Evolutionary conservation across 2,888 invertebrate genomes (phyloP), one percentile per base, ranked within the genome.

Genomic region (Orchestes rusci): DNA sequence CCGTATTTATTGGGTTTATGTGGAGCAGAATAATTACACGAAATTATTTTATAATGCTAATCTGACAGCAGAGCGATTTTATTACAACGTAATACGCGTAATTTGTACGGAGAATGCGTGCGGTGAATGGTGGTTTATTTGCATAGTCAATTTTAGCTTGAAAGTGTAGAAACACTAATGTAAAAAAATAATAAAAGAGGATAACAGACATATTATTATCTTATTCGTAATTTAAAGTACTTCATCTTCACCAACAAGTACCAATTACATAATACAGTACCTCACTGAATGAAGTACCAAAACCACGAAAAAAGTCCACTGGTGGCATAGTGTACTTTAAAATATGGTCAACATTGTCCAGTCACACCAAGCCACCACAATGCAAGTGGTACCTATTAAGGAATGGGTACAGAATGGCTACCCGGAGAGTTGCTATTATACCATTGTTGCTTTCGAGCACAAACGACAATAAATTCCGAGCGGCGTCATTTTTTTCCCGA

Each of bases 391-490:
- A 41, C 48, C 48, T 44, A 48, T 48, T 48, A 48, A 48, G 48
- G 48, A 36, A 42, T 41, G 41, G 28, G 31, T 31, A 36, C 40
- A 45, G 47, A 48, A 43, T 40, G 48, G 44, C 44, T 40, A 30
- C 47, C 47, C 36, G 43, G 43, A 36, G 48, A 44, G 43, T 28
- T 27, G 53, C 49, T 54, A 54, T 56, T 52, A 53, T 56, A 55
- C 58, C 58, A 60, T 60, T 60, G 60, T 60, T 60, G 57, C 57
- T 57, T 53, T 54, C 48, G 44, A 50, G 49, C 45, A 58, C 56
- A 55, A 55, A 55, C 55, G 52, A 58, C 53, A 60, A 61, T 61
- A 61, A 61, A 61, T 61, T 59, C 59, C 7, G 23, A n/a, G n/a
- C n/a, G n/a, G n/a, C 5, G 7, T 23, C 10, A 23, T 23, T 23